Evolutionary conservation across 2,113 vertebrate genomes (phyloP).

Genomic region (Myocastor coypus): DNA sequence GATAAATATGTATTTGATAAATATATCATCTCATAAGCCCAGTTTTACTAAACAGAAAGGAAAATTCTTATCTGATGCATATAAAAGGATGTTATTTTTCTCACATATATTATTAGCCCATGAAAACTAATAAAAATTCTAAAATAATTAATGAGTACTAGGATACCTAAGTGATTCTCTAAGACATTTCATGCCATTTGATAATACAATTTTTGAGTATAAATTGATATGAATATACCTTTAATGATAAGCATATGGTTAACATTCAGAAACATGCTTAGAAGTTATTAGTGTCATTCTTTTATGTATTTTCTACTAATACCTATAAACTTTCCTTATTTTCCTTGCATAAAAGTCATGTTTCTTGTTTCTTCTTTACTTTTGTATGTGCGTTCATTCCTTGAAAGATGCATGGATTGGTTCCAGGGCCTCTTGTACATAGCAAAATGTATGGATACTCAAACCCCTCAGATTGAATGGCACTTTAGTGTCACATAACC

Average conservation of each 20-base stretch:
- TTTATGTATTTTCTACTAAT: background rate
- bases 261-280: background rate
- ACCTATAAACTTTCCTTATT: background rate
- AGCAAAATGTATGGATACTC: background rate
- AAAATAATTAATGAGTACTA: no score
- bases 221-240: background rate
- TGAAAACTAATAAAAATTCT: no score
- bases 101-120: background rate
- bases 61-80: constrained; percentile 3
- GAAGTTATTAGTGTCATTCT: background rate
- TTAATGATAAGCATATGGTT: background rate
- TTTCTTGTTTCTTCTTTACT: background rate
- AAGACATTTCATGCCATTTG: background rate
- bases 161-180: background rate
- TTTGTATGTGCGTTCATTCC: background rate
- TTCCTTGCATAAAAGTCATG: background rate
- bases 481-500: rapidly evolving
- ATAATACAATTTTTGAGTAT: background rate
- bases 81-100: background rate
- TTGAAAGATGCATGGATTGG: background rate
- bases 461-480: background rate
- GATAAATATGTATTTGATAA: no score
- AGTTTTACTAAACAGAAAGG: background rate
- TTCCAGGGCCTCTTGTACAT: background rate
- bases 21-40: background rate